Conservation (phyloP, 2,888 invertebrate species). For the Neuroscelio doddi region DNA sequence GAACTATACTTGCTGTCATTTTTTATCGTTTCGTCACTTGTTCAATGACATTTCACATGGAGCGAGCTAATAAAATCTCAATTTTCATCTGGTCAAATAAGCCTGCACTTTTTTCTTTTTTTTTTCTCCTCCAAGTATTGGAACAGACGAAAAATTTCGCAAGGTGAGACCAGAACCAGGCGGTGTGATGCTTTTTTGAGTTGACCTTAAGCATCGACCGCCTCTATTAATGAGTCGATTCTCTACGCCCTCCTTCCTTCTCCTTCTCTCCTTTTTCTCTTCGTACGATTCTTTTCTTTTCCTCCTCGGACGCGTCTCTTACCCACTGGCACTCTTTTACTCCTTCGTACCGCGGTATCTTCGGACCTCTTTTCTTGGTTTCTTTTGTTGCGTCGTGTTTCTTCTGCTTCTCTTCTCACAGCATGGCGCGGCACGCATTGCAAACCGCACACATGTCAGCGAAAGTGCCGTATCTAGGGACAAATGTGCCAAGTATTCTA, state of each 20-base stretch:
- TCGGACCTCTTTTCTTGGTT: conserved; percentile 31
- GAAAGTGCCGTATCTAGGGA: conserved; percentile 19
- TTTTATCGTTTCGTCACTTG: no score
- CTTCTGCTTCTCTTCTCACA: conserved; percentile 28
- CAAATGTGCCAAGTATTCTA: conserved; percentile 7
- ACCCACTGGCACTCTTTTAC: conserved; percentile 46
- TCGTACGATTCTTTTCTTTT: conserved; percentile 24
- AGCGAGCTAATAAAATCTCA: neutral
- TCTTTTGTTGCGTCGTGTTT: conserved; percentile 41
- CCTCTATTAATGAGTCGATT: conserved; percentile 54
- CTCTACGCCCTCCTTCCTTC: conserved; percentile 43
- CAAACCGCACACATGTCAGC: conserved; percentile 15
- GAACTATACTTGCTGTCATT: no score
- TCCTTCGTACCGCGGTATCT: conserved; percentile 35
- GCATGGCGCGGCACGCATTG: conserved; percentile 30
- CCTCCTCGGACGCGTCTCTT: conserved; percentile 38
- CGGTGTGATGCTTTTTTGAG: conserved; percentile 43
- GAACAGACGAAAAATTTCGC: conserved; percentile 3
- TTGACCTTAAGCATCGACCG: conserved; percentile 49
- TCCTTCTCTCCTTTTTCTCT: conserved; percentile 20
- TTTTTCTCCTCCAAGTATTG: neutral
- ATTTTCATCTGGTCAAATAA: neutral
- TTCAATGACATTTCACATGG: neutral
- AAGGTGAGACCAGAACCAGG: conserved; percentile 22
- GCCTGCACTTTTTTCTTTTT: neutral